Base-by-base conservation (phyloP, 1,140 invertebrate species). In the Drosophila willistoni region DNA sequence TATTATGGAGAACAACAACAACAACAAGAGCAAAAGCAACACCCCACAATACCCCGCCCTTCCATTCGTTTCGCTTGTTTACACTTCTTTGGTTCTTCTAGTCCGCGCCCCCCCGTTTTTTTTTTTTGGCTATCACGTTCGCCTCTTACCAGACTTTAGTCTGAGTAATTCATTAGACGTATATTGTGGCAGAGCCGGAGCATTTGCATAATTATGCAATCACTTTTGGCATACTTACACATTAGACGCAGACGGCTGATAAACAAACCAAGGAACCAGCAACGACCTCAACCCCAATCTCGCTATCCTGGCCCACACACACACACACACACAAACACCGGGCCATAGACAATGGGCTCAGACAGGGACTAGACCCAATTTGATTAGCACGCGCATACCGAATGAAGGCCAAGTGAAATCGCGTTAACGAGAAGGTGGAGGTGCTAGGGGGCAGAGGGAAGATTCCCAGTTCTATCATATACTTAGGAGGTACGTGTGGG, bases 161-260 rank as follows among this genome's bases (percentile, higher is more conserved):
- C 70, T 77, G 71, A 80, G 84, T 78, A 87, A 87, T 87, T 87
- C 84, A 87, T 87, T 87, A 87, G 84, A 77, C 65, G 76, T 83
- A 84, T 71, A 87, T 89, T 89, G 84, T 87, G 79, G 73, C 36
- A 41, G 44, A 41, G 79, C 77, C 33, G 54, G 44, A 36, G 71
- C 71, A 87, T 87, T 87, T 87, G 84, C 84, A 87, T 87, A 87
- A 87, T 87, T 89, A 87, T 87, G 84, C 84, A 87, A 87, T 87
- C 84, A 89, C 73, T 87, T 87, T 77, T 89, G 84, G 84, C 84
- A 87, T 73, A 87, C 84, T 87, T 87, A 87, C 84, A 84, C 84
- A 89, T 87, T 89, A 90, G 76, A 64, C 80, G 77, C 84, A 87
- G 84, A 83, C 83, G 65, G 56, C 83, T 86, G 83, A 87, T 89